Evolutionary conservation across 2,888 invertebrate species (phyloP).

Genomic region (Erannis defoliaria): DNA sequence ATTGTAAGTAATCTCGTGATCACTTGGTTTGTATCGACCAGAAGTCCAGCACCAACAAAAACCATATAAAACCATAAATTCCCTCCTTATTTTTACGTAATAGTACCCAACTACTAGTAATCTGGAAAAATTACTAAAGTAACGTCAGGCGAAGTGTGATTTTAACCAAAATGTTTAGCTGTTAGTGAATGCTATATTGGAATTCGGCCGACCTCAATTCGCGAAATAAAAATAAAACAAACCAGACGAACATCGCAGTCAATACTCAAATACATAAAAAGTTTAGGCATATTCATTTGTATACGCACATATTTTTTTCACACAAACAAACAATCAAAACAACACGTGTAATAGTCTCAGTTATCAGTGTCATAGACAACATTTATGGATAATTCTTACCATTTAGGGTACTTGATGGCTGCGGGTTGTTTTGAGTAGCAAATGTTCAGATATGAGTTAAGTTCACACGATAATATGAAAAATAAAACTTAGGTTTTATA

Average conservation of each 20-base stretch:
- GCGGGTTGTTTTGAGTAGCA: background rate
- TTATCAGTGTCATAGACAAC: background rate
- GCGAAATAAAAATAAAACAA: conserved; percentile 25
- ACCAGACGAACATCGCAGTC: conserved; percentile 1
- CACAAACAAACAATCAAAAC: conserved; percentile 31
- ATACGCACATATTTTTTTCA: background rate
- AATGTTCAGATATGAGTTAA: background rate
- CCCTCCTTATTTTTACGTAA: too few species aligned
- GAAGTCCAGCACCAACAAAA: too few species aligned
- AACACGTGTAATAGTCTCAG: conserved; percentile 22
- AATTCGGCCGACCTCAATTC: conserved; percentile 24
- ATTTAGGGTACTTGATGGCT: conserved; percentile 11
- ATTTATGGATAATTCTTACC: conserved; percentile 13
- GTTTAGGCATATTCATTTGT: background rate
- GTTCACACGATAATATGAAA: conserved; percentile 11
- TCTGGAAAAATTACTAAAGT: background rate
- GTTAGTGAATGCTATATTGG: conserved; percentile 9
- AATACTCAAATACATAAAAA: background rate
- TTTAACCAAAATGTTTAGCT: background rate
- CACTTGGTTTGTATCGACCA: too few species aligned
- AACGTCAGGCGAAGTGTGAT: background rate
- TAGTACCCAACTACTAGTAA: background rate
- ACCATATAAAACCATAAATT: too few species aligned
- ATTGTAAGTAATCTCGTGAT: too few species aligned
- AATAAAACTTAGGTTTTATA: background rate